These are phyloP conservation scores for Meteorus colon DNA, from an alignment of 2,888 invertebrate species.

Conservation along the genomic window DNA sequence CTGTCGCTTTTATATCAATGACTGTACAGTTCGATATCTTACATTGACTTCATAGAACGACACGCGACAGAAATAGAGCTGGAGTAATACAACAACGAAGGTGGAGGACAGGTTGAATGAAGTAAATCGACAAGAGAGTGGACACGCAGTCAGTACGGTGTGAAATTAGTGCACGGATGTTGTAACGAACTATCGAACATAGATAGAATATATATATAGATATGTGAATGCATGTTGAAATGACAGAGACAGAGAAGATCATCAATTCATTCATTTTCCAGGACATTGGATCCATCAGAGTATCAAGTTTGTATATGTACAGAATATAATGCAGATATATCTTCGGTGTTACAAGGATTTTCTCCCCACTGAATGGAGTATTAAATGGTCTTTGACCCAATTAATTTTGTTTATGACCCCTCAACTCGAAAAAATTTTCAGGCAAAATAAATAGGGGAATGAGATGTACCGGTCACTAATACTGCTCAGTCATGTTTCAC, in stretches of 20 bases:
- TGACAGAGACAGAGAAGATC: neutral
- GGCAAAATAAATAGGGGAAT: neutral
- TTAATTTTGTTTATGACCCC: slow-evolving; percentile 51
- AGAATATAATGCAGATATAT: neutral
- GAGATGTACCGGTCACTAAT: too few relatives aligned
- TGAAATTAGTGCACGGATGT: slow-evolving; percentile 73
- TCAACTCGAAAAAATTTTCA: neutral
- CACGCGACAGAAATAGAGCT: neutral
- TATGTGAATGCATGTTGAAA: slow-evolving; percentile 42
- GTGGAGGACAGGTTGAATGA: neutral
- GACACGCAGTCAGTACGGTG: slow-evolving; percentile 67
- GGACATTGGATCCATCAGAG: slow-evolving; percentile 65
- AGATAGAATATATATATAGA: slow-evolving; percentile 51
- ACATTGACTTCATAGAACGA: neutral
- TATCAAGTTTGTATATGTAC: neutral
- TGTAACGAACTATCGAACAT: slow-evolving; percentile 52
- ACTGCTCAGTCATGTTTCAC: too few relatives aligned
- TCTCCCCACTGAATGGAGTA: slow-evolving; percentile 53
- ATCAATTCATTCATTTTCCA: slow-evolving; percentile 72
- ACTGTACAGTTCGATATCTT: slow-evolving; percentile 17
- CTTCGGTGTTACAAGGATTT: slow-evolving; percentile 54
- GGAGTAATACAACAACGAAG: neutral
- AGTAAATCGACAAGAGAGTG: slow-evolving; percentile 40
- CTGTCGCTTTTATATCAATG: neutral
- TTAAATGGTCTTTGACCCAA: slow-evolving; percentile 64